Evolutionary conservation across 2,113 vertebrate genomes (phyloP).

Genomic region (Tylochromis polylepis): DNA sequence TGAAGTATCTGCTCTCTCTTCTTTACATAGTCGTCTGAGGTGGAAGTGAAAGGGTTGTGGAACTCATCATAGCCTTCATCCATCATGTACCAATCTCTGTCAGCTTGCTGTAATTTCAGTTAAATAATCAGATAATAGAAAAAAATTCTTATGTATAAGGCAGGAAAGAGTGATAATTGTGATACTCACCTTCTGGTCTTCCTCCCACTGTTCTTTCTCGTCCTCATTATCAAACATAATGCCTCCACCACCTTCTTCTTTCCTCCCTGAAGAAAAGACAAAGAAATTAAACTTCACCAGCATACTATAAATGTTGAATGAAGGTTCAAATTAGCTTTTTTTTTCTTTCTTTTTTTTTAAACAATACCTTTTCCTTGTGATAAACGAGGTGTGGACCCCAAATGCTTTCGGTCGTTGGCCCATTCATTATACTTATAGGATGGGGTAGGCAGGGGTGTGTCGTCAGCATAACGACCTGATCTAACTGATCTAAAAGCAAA

Average conservation of each 20-base stretch:
- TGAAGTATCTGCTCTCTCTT: constrained; percentile 94
- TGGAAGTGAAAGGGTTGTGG: constrained; percentile 91
- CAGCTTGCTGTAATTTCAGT: constrained; percentile 84
- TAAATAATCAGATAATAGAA: background rate
- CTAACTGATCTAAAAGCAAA: constrained; percentile 79
- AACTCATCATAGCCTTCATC: constrained; percentile 96
- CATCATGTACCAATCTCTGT: constrained; percentile 99
- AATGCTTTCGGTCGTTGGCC: constrained; percentile 89
- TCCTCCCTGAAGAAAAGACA: constrained; percentile 71
- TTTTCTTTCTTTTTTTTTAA: background rate
- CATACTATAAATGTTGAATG: background rate
- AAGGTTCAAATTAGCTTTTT: background rate
- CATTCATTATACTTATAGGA: constrained; percentile 98
- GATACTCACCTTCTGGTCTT: constrained; percentile 86
- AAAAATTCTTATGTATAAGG: background rate
- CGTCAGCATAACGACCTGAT: constrained; percentile 78
- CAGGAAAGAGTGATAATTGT: background rate
- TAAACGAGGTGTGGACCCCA: constrained; percentile 89
- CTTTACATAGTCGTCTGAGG: constrained; percentile 91
- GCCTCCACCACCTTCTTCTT: constrained; percentile 80
- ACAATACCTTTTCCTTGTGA: constrained; percentile 88
- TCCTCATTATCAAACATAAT: constrained; percentile 87
- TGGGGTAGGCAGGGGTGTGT: constrained; percentile 89
- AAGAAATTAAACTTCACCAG: background rate
- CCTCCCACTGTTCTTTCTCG: constrained; percentile 93